Evolutionary conservation across 2,888 invertebrate genomes (phyloP).

Genomic region (Enchytraeus crypticus): DNA sequence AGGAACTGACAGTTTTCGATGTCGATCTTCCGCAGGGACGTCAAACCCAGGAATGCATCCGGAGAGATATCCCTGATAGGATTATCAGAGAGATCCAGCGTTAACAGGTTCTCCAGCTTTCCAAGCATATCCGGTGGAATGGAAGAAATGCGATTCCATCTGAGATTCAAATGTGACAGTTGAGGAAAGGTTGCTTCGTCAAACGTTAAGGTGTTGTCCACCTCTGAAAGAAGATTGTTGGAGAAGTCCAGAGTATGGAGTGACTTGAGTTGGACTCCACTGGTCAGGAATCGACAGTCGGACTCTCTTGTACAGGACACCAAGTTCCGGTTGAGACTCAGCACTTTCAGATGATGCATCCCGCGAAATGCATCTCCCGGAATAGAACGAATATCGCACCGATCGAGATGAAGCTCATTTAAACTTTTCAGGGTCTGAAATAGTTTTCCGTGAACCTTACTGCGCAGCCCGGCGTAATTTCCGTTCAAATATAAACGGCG

Average conservation of each 20-base stretch:
- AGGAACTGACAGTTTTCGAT: conserved; percentile 11
- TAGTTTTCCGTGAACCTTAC: conserved; percentile 7
- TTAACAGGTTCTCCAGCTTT: conserved; percentile 5
- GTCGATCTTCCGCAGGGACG: conserved; percentile 8
- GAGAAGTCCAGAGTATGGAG: conserved; percentile 13
- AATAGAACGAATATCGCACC: conserved; percentile 12
- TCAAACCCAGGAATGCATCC: conserved; percentile 4
- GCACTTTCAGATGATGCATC: conserved; percentile 8
- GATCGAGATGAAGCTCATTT: conserved; percentile 10
- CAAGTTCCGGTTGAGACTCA: conserved; percentile 9
- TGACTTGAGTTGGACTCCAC: conserved; percentile 2
- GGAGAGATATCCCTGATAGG: conserved; percentile 10
- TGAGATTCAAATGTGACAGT: conserved; percentile 7
- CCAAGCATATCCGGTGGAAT: conserved; percentile 9
- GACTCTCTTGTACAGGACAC: conserved; percentile 11
- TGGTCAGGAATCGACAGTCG: conserved; percentile 8
- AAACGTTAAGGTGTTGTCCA: conserved; percentile 5
- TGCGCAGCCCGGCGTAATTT: conserved; percentile 12
- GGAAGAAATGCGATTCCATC: conserved; percentile 1
- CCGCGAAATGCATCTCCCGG: conserved; percentile 13
- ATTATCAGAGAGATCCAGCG: conserved; percentile 14
- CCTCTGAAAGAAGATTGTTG: conserved; percentile 12
- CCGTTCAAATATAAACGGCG: conserved; percentile 11
- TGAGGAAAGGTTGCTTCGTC: conserved; percentile 5
- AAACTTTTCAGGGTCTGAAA: conserved; percentile 11